These are phyloP conservation scores for Cavia porcellus DNA, from an alignment of 2,113 vertebrate genomes.

Conservation along the genomic window DNA sequence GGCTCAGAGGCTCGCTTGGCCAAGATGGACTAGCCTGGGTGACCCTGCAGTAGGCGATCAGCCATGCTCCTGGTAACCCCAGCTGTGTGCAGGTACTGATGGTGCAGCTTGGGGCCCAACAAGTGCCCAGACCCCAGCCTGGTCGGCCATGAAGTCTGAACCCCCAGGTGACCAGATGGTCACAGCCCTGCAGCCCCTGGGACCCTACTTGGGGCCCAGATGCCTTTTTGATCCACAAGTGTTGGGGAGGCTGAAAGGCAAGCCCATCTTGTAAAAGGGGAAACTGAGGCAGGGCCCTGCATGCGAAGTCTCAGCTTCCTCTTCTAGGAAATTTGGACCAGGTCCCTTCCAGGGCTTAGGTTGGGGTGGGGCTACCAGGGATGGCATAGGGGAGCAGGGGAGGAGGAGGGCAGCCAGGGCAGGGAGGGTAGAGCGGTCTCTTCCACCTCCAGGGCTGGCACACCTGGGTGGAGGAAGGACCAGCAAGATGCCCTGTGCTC, in stretches of 20 bases:
- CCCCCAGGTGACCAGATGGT: not conserved
- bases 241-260: fast-evolving
- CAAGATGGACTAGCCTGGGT: too few relatives aligned
- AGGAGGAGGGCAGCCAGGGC: not conserved
- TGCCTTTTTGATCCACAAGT: not conserved
- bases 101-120: fast-evolving
- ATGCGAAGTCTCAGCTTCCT: not conserved
- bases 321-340: not conserved
- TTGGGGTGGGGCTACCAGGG: not conserved
- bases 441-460: not conserved
- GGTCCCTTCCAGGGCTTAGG: not conserved
- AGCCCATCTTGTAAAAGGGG: not conserved
- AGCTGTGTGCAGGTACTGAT: fast-evolving
- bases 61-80: not conserved
- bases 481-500: not conserved
- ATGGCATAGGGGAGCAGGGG: not conserved
- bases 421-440: not conserved
- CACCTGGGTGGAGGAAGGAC: too few relatives aligned
- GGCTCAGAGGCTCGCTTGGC: not conserved
- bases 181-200: not conserved
- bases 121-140: not conserved
- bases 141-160: fast-evolving
- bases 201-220: not conserved
- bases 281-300: not conserved
- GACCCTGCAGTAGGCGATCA: not conserved